phyloP scores from a whole-genome alignment of 1,140 invertebrate genomes.

The Phymastichus coffea region DNA sequence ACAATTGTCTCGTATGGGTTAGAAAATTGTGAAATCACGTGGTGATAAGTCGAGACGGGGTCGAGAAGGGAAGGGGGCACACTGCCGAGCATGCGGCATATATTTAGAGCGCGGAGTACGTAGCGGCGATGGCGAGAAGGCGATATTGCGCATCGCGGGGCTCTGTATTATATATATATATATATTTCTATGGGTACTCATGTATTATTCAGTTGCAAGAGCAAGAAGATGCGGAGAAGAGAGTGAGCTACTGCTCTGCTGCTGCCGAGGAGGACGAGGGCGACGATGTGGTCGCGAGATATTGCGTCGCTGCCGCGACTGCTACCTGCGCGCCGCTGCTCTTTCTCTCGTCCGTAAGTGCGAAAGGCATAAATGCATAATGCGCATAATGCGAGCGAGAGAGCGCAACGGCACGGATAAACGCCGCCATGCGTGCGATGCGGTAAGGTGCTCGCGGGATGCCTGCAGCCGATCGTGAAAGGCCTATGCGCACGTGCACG shows the following conservation, averaged over 20 bases:
- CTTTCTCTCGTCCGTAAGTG: neutral
- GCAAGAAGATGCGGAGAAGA: neutral
- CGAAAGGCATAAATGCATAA: conserved; percentile 21
- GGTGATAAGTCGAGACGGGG: too few relatives aligned
- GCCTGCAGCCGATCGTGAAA: neutral
- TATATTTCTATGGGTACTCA: conserved; percentile 14
- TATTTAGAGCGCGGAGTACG: neutral
- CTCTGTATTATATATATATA: too few relatives aligned
- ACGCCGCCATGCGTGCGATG: too few relatives aligned
- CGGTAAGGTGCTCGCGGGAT: too few relatives aligned
- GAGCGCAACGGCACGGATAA: conserved; percentile 4
- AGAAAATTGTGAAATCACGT: too few relatives aligned
- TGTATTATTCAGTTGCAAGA: conserved; percentile 30
- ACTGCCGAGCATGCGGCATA: too few relatives aligned
- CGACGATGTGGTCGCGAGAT: neutral
- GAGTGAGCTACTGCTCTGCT: neutral
- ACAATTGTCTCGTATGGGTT: too few relatives aligned
- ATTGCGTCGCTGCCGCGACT: neutral
- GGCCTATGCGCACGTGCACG: too few relatives aligned
- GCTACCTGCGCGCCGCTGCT: neutral
- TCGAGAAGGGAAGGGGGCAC: too few relatives aligned
- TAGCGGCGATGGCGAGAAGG: neutral
- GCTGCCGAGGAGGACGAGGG: too few relatives aligned
- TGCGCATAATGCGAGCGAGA: conserved; percentile 13
- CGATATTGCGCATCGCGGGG: conserved; percentile 7